Conservation (phyloP, 2,113 vertebrate species). For the Sisor rabdophorus region DNA sequence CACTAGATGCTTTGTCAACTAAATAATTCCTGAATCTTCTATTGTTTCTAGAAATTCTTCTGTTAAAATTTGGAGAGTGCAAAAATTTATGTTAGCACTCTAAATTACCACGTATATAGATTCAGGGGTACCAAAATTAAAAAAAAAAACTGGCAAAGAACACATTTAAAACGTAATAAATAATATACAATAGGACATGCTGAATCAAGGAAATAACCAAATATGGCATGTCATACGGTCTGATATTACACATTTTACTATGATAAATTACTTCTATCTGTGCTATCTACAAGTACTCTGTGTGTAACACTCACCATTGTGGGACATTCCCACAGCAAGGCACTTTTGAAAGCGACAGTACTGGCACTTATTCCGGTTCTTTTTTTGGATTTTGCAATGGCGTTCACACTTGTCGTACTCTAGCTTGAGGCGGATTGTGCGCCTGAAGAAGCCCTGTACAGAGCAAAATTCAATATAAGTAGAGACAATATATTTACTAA, state of each 20-base stretch:
- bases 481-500: neutral
- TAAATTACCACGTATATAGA: neutral
- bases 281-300: neutral
- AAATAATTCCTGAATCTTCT: neutral
- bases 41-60: neutral
- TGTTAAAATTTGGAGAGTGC: neutral
- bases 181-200: neutral
- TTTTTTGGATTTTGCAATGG: slow-evolving; percentile 95
- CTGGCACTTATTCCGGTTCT: slow-evolving; percentile 98
- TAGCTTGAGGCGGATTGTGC: slow-evolving; percentile 92
- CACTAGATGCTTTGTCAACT: neutral
- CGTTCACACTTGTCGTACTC: slow-evolving; percentile 88
- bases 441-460: slow-evolving; percentile 86
- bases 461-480: neutral
- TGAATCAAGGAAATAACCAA: neutral
- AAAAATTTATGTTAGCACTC: neutral
- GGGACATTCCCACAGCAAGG: slow-evolving; percentile 97
- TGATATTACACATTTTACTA: too few species aligned
- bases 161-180: neutral
- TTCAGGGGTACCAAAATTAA: too few species aligned
- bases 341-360: slow-evolving; percentile 98
- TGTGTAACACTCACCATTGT: slow-evolving; percentile 82
- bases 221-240: neutral
- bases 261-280: too few species aligned
- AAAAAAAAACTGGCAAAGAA: neutral